A percentile compares a stretch with the other conserved stretches of the same genome.
Conservation (phyloP, 2,888 invertebrate species). For the Congeria kusceri region DNA sequence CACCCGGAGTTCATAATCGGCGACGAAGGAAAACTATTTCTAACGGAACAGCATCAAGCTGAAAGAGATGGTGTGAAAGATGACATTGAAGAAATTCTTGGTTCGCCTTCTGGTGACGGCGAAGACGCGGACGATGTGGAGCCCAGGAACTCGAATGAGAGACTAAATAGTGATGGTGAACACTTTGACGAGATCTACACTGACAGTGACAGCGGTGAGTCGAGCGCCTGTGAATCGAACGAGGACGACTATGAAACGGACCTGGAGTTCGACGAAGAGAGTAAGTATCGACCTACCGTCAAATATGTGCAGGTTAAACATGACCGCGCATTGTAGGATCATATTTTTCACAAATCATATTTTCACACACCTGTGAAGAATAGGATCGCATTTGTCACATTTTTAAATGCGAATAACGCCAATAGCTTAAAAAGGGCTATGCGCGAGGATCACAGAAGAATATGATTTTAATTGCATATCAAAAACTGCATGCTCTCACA, state of each 20-base stretch:
- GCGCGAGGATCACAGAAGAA: too few species aligned
- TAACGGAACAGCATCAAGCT: constrained; percentile 38
- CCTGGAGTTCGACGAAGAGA: constrained; percentile 77
- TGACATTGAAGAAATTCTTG: neutral
- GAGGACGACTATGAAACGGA: constrained; percentile 80
- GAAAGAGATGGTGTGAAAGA: neutral
- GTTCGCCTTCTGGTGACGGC: neutral
- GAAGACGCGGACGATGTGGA: constrained; percentile 9
- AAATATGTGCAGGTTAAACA: too few species aligned
- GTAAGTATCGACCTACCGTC: constrained; percentile 64
- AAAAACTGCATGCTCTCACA: too few species aligned
- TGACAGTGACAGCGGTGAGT: constrained; percentile 52
- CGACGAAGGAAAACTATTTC: constrained; percentile 40
- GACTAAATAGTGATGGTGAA: constrained; percentile 57
- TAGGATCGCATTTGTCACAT: too few species aligned
- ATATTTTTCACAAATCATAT: too few species aligned
- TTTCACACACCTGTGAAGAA: too few species aligned
- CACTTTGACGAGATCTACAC: constrained; percentile 60
- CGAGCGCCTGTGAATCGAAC: constrained; percentile 47
- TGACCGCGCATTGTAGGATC: too few species aligned
- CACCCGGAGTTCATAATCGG: constrained; percentile 60
- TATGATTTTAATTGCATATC: too few species aligned
- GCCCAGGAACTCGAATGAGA: constrained; percentile 5
- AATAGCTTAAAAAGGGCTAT: too few species aligned
- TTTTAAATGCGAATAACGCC: too few species aligned